Evolutionary conservation across 2,888 invertebrate species (phyloP), one percentile per base, ranked within the genome.

Genomic region (Heliconius sara): DNA sequence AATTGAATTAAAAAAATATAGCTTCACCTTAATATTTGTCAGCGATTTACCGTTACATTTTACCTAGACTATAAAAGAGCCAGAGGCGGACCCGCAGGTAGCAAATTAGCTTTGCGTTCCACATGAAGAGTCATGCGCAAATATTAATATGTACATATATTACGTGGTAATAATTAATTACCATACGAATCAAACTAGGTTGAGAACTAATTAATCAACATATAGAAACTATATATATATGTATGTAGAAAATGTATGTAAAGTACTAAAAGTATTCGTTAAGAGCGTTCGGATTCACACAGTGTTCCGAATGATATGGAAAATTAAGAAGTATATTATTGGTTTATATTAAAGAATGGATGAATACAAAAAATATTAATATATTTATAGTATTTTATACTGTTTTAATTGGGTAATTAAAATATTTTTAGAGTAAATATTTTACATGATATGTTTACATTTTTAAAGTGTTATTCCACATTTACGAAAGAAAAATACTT

Each of bases 131-230:
- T 16, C 34, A 60, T n/a, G 60, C 73, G 60, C 34, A 60, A 57
- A 60, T 73, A 73, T 60, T 73, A 60, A 73, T 73, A 70, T 70
- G 70, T 43, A 70, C 43, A 70, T 70, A 39, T 73, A 73, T 60
- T 60, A 73, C 60, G 34, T 60, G 73, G 60, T n/a, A 73, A 73
- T 73, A 73, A 73, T 60, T 73, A 73, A 73, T 73, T 73, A 73
- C 16, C 34, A 60, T 73, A 73, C 57, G 52, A 57, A 60, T 60
- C 34, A 73, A 73, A 60, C 60, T 19, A 34, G 73, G 60, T 60
- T 60, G 57, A 34, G 57, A 72, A 73, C 73, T 73, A 70, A 70
- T 70, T 70, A 70, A 60, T 60, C 16, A 73, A 34, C 57, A 39
- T 25, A 43, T 68, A 68, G n/a, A 25, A 43, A 22, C 47, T 70